These are phyloP conservation scores for Leptinotarsa juncta DNA, from an alignment of 2,888 invertebrate genomes.

Conservation along the genomic window DNA sequence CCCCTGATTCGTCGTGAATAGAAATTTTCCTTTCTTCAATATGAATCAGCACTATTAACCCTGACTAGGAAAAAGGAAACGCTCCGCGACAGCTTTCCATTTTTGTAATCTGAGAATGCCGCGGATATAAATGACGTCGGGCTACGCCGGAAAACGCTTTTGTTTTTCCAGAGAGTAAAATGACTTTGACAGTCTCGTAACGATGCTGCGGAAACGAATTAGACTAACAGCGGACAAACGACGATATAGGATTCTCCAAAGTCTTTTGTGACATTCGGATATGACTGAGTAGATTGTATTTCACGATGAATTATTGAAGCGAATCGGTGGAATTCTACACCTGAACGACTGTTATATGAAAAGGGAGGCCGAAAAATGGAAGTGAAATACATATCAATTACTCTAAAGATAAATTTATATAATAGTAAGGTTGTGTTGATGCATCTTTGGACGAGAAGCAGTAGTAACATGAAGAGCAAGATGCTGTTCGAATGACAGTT, in stretches of 20 bases:
- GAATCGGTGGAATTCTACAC: background rate
- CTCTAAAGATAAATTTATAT: too few species aligned
- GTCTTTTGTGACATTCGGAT: constrained; percentile 15
- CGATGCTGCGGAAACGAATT: background rate
- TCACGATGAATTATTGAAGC: background rate
- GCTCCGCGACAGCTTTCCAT: background rate
- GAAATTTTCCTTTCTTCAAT: background rate
- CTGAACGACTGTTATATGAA: background rate
- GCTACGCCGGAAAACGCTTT: background rate
- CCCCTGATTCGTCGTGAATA: too few species aligned
- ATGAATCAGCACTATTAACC: background rate
- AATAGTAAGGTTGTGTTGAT: too few species aligned
- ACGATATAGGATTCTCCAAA: background rate
- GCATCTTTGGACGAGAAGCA: too few species aligned
- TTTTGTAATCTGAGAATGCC: background rate
- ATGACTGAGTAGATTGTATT: background rate
- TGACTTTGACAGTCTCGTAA: background rate
- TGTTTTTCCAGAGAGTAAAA: background rate
- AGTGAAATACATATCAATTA: too few species aligned
- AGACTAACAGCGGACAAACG: background rate
- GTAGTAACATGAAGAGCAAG: background rate
- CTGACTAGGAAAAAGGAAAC: background rate
- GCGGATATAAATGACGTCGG: background rate
- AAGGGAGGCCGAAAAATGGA: too few species aligned
- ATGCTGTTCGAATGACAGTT: background rate